A percentile compares a stretch with the other conserved stretches of the same genome.
Conservation (phyloP, 2,888 invertebrate genomes). For the Camptogramma bilineatum region DNA sequence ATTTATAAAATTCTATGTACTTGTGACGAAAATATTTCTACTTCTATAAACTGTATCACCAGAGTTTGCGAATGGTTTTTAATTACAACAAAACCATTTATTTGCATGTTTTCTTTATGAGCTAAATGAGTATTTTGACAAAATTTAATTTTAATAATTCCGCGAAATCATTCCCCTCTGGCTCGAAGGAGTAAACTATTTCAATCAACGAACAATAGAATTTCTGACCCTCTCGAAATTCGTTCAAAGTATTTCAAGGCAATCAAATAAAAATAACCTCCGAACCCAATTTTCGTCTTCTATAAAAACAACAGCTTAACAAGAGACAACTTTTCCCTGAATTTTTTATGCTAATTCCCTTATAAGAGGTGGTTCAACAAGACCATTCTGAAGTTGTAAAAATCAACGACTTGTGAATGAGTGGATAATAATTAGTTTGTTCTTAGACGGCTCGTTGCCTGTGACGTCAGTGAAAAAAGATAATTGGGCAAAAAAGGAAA, state of each 20-base stretch:
- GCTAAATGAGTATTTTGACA: background rate
- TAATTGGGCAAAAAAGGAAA: constrained; percentile 62
- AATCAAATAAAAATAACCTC: constrained; percentile 6
- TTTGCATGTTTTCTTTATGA: too few species aligned
- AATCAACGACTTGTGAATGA: constrained; percentile 70
- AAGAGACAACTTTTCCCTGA: constrained; percentile 22
- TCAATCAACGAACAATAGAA: constrained; percentile 12
- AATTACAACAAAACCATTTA: too few species aligned
- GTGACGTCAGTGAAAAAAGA: constrained; percentile 58
- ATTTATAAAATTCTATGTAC: too few species aligned
- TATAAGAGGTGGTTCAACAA: constrained; percentile 24
- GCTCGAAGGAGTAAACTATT: constrained; percentile 25
- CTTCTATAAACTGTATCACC: too few species aligned
- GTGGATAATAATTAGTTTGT: constrained; percentile 74
- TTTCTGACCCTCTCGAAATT: constrained; percentile 6
- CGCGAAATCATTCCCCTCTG: background rate
- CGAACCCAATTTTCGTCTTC: constrained; percentile 9
- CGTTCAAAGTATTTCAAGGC: constrained; percentile 4
- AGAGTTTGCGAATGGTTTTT: too few species aligned
- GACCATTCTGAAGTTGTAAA: constrained; percentile 39
- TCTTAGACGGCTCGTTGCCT: constrained; percentile 53
- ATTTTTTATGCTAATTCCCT: constrained; percentile 25
- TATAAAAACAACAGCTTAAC: constrained; percentile 15
- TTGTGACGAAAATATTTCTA: too few species aligned
- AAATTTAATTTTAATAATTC: background rate